Base-by-base conservation (phyloP, 2,888 invertebrate species). In the Ormyrus labotus region DNA sequence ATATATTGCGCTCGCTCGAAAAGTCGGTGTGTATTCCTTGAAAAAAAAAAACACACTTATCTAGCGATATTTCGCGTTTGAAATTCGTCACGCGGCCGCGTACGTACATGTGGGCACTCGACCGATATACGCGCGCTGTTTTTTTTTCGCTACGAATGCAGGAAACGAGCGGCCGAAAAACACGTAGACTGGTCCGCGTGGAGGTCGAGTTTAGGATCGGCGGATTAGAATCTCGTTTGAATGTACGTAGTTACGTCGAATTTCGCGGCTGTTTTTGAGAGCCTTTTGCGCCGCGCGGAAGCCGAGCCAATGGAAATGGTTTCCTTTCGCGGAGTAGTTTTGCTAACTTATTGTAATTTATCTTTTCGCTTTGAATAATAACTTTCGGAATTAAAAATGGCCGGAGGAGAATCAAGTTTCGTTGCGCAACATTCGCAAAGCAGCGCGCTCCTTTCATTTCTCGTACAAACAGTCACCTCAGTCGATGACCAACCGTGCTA, bases 191-290 rank as follows among this genome's bases (percentile, higher is more conserved):
- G 34, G 34, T 34, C 4, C 4, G 34, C 2, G 34, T 47, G 67
- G 63, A 78, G 73, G 61, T 64, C 68, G 50, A 69, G 7, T 58
- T 71, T 71, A 45, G 47, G 58, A 74, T 74, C 58, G 72, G 61
- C 69, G 69, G 69, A 69, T 74, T 53, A 69, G 9, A 64, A 68
- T 74, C 69, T 73, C 48, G 68, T 67, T 78, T 58, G 48, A 11
- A 47, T 61, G n/a, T 45, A 47, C 11, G 19, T 78, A 9, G 58
- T 74, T 74, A 58, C 68, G 63, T 69, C 79, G 63, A 61, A 68
- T 57, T 68, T 67, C 53, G 48, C 13, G 10, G 34, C 19, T 7
- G 60, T 79, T 34, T 74, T 79, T 51, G 63, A 69, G 63, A 69
- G 51, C n/a, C 69, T 69, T 55, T 48, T 58, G n/a, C 47, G n/a